A percentile compares a stretch with the other conserved stretches of the same genome.
phyloP scores from a whole-genome alignment of 64 coral and sea anemone genomes.

The Anthopleura sola region DNA sequence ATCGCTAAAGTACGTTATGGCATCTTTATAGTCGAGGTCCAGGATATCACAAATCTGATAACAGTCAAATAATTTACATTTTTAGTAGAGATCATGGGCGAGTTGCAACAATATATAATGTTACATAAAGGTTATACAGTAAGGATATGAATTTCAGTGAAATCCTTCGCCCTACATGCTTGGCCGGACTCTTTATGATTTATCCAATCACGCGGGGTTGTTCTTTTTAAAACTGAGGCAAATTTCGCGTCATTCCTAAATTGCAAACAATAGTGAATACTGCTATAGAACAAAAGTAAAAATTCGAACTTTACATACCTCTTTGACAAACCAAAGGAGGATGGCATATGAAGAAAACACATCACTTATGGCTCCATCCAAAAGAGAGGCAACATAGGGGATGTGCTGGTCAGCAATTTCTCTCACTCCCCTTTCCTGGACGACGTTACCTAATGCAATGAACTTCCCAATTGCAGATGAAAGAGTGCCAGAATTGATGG shows the following conservation, averaged over 20 bases:
- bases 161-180: too few species aligned
- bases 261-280: neutral
- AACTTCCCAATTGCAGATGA: conserved; percentile 22
- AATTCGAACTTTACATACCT: conserved; percentile 5
- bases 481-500: conserved; percentile 3
- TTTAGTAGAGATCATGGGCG: neutral
- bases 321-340: conserved; percentile 18
- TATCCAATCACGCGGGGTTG: too few species aligned
- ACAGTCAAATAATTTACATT: neutral
- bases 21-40: neutral
- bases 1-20: neutral
- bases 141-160: neutral
- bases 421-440: neutral
- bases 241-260: neutral
- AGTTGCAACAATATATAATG: neutral
- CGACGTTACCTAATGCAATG: neutral
- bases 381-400: conserved; percentile 15
- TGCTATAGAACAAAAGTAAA: too few species aligned
- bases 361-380: conserved; percentile 23
- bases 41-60: conserved; percentile 32
- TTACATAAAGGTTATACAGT: neutral
- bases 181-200: too few species aligned
- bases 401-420: conserved; percentile 30
- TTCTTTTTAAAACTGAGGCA: neutral
- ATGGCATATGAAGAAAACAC: conserved; percentile 26